A percentile compares a stretch with the other conserved stretches of the same genome.
Conservation (phyloP, 1,140 invertebrate species). For the Tribolium castaneum region DNA sequence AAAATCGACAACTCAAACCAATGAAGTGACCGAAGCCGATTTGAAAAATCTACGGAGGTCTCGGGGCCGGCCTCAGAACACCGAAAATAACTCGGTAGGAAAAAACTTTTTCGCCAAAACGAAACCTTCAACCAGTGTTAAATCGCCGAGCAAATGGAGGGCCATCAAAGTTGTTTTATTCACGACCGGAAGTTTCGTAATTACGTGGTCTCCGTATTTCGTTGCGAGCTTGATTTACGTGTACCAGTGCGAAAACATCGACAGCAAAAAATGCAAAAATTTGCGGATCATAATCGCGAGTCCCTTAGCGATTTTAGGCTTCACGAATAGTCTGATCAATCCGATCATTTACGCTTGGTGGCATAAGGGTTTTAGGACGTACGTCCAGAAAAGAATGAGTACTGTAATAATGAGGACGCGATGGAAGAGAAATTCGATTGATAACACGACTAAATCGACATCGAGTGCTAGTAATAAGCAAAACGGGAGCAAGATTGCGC, state of each 20-base stretch:
- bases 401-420: conserved; percentile 31
- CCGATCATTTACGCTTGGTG: conserved; percentile 80
- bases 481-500: neutral
- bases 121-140: conserved; percentile 43
- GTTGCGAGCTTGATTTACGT: conserved; percentile 66
- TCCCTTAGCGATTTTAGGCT: conserved; percentile 69
- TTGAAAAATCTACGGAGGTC: conserved; percentile 53
- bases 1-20: conserved; percentile 38
- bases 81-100: neutral
- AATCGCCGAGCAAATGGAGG: conserved; percentile 67
- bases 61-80: conserved; percentile 44
- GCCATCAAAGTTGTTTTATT: conserved; percentile 69
- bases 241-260: conserved; percentile 66
- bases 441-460: neutral
- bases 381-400: conserved; percentile 55
- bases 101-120: conserved; percentile 37
- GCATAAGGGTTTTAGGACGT: conserved; percentile 71
- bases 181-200: conserved; percentile 68
- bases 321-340: conserved; percentile 76
- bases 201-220: conserved; percentile 66
- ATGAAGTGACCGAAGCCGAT: conserved; percentile 18
- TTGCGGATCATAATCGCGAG: conserved; percentile 65
- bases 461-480: neutral
- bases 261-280: conserved; percentile 63
- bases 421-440: neutral